These are phyloP conservation scores for Notechis scutatus DNA, from an alignment of 2,113 vertebrate genomes.

Conservation along the genomic window DNA sequence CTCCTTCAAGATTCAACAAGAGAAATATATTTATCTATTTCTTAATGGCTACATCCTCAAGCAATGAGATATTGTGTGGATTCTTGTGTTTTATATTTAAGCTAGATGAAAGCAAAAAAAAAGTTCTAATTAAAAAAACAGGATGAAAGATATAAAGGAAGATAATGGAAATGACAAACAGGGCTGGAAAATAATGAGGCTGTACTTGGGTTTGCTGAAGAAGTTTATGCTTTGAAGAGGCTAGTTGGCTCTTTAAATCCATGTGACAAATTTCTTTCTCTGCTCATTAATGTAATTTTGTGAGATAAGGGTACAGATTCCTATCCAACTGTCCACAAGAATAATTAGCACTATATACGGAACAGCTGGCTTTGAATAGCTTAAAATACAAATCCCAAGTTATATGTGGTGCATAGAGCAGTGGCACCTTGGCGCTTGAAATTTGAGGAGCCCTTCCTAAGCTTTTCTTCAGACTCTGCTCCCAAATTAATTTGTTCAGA, in stretches of 20 bases:
- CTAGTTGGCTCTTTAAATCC: constrained; percentile 18
- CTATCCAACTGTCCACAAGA: constrained; percentile 18
- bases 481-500: constrained; percentile 76
- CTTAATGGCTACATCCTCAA: neutral
- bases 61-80: neutral
- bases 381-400: constrained; percentile 49
- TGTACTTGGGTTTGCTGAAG: neutral
- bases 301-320: constrained; percentile 35
- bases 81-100: neutral
- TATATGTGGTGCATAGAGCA: constrained; percentile 50
- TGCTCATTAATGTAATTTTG: constrained; percentile 23
- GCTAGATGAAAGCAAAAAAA: neutral
- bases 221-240: neutral
- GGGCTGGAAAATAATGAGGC: neutral
- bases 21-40: neutral
- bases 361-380: constrained; percentile 39
- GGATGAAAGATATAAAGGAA: neutral
- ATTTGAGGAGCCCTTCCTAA: constrained; percentile 52
- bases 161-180: neutral
- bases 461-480: constrained; percentile 58
- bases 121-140: neutral
- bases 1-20: neutral
- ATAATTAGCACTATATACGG: constrained; percentile 36
- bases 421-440: constrained; percentile 58
- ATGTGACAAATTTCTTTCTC: constrained; percentile 44